Evolutionary conservation across 1,140 invertebrate genomes (phyloP).

Genomic region (Macrosteles quadrilineatus): DNA sequence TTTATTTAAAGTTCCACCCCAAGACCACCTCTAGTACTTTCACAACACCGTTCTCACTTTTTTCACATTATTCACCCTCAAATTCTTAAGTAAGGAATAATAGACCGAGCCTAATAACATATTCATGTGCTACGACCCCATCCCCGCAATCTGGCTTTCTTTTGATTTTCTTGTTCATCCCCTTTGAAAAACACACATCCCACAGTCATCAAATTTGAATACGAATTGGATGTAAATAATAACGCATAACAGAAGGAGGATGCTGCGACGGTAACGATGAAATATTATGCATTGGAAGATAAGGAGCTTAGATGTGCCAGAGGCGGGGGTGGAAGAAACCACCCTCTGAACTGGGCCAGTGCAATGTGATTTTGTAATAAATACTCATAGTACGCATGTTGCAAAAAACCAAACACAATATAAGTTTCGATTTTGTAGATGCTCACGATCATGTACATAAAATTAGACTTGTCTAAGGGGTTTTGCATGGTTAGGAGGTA

Average conservation of each 20-base stretch:
- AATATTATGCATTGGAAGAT: constrained; percentile 27
- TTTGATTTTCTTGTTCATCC: constrained; percentile 31
- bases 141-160: constrained; percentile 19
- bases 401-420: too few relatives aligned
- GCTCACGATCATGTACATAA: too few relatives aligned
- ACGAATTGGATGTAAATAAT: constrained; percentile 33
- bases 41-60: too few relatives aligned
- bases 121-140: constrained; percentile 16
- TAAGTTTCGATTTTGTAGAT: too few relatives aligned
- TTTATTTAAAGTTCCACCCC: too few relatives aligned
- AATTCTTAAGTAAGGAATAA: constrained; percentile 18
- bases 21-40: too few relatives aligned
- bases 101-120: constrained; percentile 28
- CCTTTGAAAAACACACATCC: constrained; percentile 27
- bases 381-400: too few relatives aligned
- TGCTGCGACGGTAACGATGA: constrained; percentile 18
- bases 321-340: not conserved
- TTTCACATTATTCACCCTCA: too few relatives aligned
- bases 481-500: too few relatives aligned
- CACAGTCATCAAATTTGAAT: constrained; percentile 32
- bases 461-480: too few relatives aligned
- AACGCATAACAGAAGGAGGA: constrained; percentile 24
- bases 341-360: too few relatives aligned
- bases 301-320: constrained; percentile 9
- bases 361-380: too few relatives aligned